Base-by-base conservation (phyloP, 1,140 invertebrate genomes). In the Schlechtendalia chinensis region DNA sequence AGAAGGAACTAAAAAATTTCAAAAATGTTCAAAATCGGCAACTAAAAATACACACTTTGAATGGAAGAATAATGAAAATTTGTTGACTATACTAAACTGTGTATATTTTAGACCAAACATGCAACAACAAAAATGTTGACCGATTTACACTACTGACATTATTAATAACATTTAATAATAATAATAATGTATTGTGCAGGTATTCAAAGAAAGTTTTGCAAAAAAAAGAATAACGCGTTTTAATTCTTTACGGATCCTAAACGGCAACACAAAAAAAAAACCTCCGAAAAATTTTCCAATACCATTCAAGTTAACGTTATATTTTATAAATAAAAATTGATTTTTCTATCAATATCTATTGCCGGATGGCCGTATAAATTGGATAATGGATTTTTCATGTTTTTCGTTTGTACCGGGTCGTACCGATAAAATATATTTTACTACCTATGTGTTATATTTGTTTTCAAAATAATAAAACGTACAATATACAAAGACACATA, bases 351-450 rank as follows among this genome's bases (percentile, higher is more conserved):
- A 24, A 50, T 50, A 24, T 17, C 45, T 50, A 50, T 50, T 10
- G 1, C 8, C 12, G 22, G 65, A 22, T 11, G 22, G 50, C 45
- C 22, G 24, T 8, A 39, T 39, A 71, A 71, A 71, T 71, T 8
- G 14, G 22, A n/a, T 71, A 71, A 71, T 71, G 67, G 67, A 71
- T 24, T 71, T 71, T 47, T 17, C 45, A 5, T 71, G 67, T 71
- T 71, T 69, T 24, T 71, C 27, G 29, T 71, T 71, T 19, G 16
- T 71, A 50, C 22, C 50, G 22, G 39, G 32, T 67, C 63, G 45
- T 50, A 71, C 45, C 17, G 22, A 67, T 67, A 47, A 65, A 65
- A 39, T 39, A 39, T 39, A 39, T n/a, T n/a, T n/a, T 39, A 39
- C 32, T 39, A 39, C 32, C 32, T 39, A 39, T 39, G 32, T 39